phyloP scores from a whole-genome alignment of 2,888 invertebrate genomes.

The Zaprionus obscuricornis region DNA sequence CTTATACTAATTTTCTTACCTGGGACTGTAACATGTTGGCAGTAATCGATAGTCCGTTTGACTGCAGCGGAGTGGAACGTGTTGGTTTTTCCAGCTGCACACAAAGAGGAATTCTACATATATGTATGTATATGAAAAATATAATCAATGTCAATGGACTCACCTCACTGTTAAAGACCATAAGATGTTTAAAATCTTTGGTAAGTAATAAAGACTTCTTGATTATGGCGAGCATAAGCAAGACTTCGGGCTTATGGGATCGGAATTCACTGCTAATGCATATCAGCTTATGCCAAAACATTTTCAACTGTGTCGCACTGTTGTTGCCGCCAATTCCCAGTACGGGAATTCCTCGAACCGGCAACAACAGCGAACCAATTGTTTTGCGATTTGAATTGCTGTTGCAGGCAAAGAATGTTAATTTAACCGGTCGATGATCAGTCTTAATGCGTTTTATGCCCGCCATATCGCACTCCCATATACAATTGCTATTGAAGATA shows the following conservation, averaged over 20 bases:
- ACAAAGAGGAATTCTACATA: neutral
- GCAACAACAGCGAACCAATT: conserved; percentile 88
- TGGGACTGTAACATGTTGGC: conserved; percentile 80
- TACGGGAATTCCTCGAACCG: conserved; percentile 88
- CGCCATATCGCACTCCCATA: conserved; percentile 91
- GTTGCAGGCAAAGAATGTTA: conserved; percentile 85
- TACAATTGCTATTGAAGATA: conserved; percentile 88
- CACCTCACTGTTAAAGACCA: conserved; percentile 57
- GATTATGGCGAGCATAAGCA: conserved; percentile 86
- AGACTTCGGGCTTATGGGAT: conserved; percentile 86
- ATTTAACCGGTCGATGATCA: conserved; percentile 89
- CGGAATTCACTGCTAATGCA: conserved; percentile 86
- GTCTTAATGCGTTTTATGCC: conserved; percentile 88
- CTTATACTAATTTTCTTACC: conserved; percentile 4
- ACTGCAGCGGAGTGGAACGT: conserved; percentile 44
- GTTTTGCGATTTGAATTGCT: conserved; percentile 83
- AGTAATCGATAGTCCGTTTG: conserved; percentile 67
- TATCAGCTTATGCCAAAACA: conserved; percentile 87
- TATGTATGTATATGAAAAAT: neutral
- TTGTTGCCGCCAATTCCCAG: conserved; percentile 84
- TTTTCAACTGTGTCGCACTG: conserved; percentile 82
- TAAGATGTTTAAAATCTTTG: conserved; percentile 65
- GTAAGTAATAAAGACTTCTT: conserved; percentile 83
- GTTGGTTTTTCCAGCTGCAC: conserved; percentile 57
- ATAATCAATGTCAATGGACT: conserved; percentile 15